Percentiles rank a stretch among this genome's conserved stretches.
phyloP scores from a whole-genome alignment of 2,113 vertebrate genomes.

The Tylochromis polylepis region DNA sequence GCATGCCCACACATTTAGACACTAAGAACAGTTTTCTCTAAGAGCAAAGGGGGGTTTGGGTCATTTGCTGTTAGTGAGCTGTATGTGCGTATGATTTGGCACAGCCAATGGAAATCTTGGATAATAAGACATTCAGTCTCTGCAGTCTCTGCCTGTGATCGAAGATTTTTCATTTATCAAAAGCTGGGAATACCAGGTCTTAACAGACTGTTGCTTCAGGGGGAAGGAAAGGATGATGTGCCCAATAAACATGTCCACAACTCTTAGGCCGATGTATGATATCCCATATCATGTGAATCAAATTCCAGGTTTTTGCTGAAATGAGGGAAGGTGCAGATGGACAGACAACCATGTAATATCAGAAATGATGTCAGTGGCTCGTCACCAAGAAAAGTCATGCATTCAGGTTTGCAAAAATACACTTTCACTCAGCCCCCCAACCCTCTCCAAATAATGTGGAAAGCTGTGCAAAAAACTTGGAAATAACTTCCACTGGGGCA shows the following conservation, averaged over 20 bases:
- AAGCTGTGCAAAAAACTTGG: neutral
- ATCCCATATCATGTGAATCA: neutral
- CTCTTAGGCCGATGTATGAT: neutral
- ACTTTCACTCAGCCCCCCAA: neutral
- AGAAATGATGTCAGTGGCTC: neutral
- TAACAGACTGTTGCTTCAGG: neutral
- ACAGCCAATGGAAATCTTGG: neutral
- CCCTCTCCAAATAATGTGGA: neutral
- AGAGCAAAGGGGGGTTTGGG: neutral
- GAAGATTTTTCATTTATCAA: neutral
- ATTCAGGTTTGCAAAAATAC: neutral
- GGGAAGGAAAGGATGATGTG: neutral
- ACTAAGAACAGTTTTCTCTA: neutral
- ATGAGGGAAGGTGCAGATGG: neutral
- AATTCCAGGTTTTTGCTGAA: neutral
- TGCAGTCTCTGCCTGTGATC: neutral
- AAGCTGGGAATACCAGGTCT: neutral
- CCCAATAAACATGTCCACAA: neutral
- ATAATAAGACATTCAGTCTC: neutral
- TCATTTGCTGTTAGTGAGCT: neutral
- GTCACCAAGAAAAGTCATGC: neutral
- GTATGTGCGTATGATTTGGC: neutral
- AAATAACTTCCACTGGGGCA: neutral
- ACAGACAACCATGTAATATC: neutral
- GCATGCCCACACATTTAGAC: neutral